Conservation (phyloP, 1,140 invertebrate genomes). For the Dinoponera quadriceps region DNA sequence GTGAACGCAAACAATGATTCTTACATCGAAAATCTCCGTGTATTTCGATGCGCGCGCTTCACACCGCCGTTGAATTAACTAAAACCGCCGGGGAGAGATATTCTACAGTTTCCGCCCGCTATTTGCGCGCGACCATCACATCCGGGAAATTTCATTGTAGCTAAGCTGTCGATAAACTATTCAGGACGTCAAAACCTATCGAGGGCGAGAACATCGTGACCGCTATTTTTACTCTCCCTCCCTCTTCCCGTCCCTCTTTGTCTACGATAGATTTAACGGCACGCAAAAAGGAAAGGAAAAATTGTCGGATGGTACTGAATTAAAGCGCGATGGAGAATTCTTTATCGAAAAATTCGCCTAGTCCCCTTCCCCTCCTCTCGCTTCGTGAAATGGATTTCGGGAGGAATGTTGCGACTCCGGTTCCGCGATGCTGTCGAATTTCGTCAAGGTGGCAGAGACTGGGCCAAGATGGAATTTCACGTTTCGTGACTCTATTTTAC, state of each 20-base stretch:
- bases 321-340: neutral
- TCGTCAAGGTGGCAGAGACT: conserved; percentile 21
- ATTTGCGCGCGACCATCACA: too few relatives aligned
- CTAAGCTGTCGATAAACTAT: too few relatives aligned
- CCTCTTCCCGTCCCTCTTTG: neutral
- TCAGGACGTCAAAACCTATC: too few relatives aligned
- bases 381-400: conserved; percentile 35
- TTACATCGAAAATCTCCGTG: too few relatives aligned
- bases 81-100: too few relatives aligned
- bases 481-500: conserved; percentile 12
- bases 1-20: too few relatives aligned
- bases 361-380: neutral
- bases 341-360: neutral
- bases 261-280: neutral
- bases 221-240: neutral
- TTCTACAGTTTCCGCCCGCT: too few relatives aligned
- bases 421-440: conserved; percentile 37
- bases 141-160: too few relatives aligned
- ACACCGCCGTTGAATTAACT: too few relatives aligned
- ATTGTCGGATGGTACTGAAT: neutral
- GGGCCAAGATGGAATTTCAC: conserved; percentile 44
- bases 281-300: neutral
- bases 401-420: conserved; percentile 57
- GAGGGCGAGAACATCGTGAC: neutral
- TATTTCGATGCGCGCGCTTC: too few relatives aligned